phyloP scores from a whole-genome alignment of 2,888 invertebrate species.

The Tenodera sinensis region DNA sequence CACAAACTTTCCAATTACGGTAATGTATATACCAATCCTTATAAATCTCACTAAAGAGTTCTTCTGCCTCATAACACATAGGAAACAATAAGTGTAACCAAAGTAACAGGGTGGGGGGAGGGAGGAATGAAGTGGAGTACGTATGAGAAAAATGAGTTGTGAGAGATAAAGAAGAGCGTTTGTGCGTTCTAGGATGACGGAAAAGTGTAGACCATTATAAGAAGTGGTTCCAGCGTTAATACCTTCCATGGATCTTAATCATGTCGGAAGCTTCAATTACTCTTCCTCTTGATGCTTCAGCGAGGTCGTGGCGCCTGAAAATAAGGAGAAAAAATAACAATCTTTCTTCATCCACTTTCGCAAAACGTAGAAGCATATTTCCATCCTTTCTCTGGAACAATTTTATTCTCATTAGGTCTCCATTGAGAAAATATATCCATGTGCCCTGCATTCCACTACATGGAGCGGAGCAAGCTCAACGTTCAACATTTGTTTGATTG shows the following conservation, averaged over 20 bases:
- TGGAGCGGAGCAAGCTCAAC: no score
- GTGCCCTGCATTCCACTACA: background rate
- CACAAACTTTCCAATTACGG: no score
- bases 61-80: no score
- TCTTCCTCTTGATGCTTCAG: background rate
- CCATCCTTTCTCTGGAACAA: background rate
- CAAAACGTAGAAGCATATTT: background rate
- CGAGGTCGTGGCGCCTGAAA: background rate
- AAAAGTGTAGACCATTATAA: background rate
- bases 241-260: constrained; percentile 1
- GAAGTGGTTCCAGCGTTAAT: background rate
- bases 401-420: constrained; percentile 1
- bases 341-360: background rate
- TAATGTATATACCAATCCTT: no score
- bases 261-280: background rate
- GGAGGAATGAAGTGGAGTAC: background rate
- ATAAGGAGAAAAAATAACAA: background rate
- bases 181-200: background rate
- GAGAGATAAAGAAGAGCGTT: background rate
- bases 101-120: background rate
- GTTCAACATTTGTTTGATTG: no score
- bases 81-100: background rate
- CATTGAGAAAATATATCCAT: background rate
- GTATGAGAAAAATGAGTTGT: background rate
- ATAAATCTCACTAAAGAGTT: no score